These are phyloP conservation scores for Oreocharis arfaki DNA, from an alignment of 2,113 vertebrate species.

Conservation along the genomic window DNA sequence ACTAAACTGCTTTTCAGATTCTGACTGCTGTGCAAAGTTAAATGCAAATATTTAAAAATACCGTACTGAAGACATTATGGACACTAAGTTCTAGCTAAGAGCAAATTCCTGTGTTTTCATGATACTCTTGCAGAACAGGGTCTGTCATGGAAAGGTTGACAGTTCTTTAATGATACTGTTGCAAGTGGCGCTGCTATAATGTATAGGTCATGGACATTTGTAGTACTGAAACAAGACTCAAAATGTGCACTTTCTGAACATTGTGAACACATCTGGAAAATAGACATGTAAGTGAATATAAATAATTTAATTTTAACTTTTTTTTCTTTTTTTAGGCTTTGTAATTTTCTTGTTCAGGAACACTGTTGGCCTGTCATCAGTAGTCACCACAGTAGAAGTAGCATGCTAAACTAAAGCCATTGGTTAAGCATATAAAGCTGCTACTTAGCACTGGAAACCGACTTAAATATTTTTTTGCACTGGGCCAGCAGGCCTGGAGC, in stretches of 20 bases:
- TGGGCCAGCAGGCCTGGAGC: constrained; percentile 43
- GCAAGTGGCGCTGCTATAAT: neutral
- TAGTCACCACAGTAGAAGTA: constrained; percentile 19
- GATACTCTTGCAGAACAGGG: neutral
- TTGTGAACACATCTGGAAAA: constrained; percentile 1
- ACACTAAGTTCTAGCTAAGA: neutral
- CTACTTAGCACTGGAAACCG: neutral
- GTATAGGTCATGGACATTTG: neutral
- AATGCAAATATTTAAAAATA: constrained; percentile 13
- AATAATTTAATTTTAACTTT: neutral
- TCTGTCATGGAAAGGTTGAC: neutral
- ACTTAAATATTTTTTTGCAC: neutral
- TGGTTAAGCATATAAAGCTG: neutral
- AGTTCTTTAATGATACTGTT: neutral
- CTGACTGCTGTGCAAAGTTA: neutral
- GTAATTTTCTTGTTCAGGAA: constrained; percentile 11
- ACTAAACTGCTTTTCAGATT: constrained; percentile 1
- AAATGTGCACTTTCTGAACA: constrained; percentile 28
- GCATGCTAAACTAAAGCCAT: neutral
- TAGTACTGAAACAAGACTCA: neutral
- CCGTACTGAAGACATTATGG: neutral
- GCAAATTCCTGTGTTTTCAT: neutral
- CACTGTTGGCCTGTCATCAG: neutral
- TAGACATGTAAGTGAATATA: neutral
- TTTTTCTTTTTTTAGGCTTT: neutral